phyloP scores from a whole-genome alignment of 1,140 invertebrate species.

The Venturia canescens region DNA sequence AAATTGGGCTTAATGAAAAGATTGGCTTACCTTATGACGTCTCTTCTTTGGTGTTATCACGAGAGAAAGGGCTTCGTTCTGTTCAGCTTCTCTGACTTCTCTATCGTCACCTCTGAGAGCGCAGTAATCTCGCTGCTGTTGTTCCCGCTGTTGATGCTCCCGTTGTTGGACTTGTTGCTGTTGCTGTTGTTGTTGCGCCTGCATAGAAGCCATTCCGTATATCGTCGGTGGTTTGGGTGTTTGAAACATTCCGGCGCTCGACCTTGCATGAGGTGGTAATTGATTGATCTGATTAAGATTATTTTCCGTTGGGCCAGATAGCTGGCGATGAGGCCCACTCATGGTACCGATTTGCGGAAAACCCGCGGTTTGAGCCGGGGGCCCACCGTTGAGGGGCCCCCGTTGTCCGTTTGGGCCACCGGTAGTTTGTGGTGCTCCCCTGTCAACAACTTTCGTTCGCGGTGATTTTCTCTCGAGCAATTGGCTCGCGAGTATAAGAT shows the following conservation, averaged over 20 bases:
- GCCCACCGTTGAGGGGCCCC: slow-evolving; percentile 74
- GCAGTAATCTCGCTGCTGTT: slow-evolving; percentile 82
- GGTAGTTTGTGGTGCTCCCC: slow-evolving; percentile 75
- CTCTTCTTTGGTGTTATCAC: slow-evolving; percentile 97
- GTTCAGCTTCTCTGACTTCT: slow-evolving; percentile 85
- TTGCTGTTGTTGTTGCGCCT: slow-evolving; percentile 80
- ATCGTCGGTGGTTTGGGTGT: slow-evolving; percentile 84
- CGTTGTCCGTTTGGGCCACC: slow-evolving; percentile 73
- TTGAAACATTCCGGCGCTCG: slow-evolving; percentile 86
- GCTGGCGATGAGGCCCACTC: slow-evolving; percentile 68
- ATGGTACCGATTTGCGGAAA: slow-evolving; percentile 72
- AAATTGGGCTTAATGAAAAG: neutral
- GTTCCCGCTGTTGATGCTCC: slow-evolving; percentile 75
- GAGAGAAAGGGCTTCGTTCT: slow-evolving; percentile 95
- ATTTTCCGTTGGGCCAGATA: slow-evolving; percentile 77
- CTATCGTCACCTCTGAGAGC: slow-evolving; percentile 78
- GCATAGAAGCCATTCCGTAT: slow-evolving; percentile 77
- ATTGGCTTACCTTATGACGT: slow-evolving; percentile 87
- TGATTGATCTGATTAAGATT: slow-evolving; percentile 81
- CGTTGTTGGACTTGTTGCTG: slow-evolving; percentile 80
- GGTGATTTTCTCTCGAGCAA: slow-evolving; percentile 90
- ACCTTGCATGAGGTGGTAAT: slow-evolving; percentile 82
- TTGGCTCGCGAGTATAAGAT: slow-evolving; percentile 86
- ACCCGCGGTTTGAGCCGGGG: slow-evolving; percentile 76
- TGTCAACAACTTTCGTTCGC: slow-evolving; percentile 86